These are phyloP conservation scores for Leptoclinus maculatus DNA, from an alignment of 2,797 vertebrate species.

Conservation along the genomic window DNA sequence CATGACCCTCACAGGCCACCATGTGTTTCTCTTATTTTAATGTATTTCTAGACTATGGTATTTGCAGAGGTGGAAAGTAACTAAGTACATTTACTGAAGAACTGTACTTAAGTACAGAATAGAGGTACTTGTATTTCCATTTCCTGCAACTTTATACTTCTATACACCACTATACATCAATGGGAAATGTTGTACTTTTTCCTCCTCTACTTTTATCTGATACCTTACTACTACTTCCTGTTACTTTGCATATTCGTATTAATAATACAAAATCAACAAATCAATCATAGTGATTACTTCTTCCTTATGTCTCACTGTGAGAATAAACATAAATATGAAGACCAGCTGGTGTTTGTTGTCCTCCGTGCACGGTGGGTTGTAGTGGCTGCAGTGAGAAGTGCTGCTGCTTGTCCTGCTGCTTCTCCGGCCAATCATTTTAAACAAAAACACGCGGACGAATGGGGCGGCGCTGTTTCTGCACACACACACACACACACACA, in stretches of 20 bases:
- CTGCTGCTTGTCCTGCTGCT: slow-evolving; percentile 35
- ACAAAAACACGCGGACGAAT: slow-evolving; percentile 75
- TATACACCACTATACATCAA: too few species aligned
- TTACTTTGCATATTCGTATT: not conserved
- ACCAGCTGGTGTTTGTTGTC: slow-evolving; percentile 25
- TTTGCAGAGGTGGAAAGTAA: too few species aligned
- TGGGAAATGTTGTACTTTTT: too few species aligned
- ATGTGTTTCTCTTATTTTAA: slow-evolving; percentile 31
- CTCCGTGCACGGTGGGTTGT: slow-evolving; percentile 11
- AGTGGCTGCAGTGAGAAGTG: slow-evolving; percentile 8
- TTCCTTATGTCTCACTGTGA: too few species aligned
- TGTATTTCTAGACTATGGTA: not conserved
- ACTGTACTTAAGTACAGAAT: too few species aligned
- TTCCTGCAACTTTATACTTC: too few species aligned
- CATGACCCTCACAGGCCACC: not conserved
- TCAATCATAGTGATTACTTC: not conserved
- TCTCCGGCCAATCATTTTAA: slow-evolving; percentile 82
- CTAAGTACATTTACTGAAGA: too few species aligned
- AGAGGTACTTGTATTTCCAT: not conserved
- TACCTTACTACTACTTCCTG: too few species aligned
- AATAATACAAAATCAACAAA: not conserved
- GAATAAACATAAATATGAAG: too few species aligned
- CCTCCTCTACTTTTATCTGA: too few species aligned
- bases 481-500: not conserved
- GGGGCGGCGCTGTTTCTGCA: slow-evolving; percentile 42